These are phyloP conservation scores for Bombus terrestris DNA, from an alignment of 1,140 invertebrate genomes.

Conservation along the genomic window DNA sequence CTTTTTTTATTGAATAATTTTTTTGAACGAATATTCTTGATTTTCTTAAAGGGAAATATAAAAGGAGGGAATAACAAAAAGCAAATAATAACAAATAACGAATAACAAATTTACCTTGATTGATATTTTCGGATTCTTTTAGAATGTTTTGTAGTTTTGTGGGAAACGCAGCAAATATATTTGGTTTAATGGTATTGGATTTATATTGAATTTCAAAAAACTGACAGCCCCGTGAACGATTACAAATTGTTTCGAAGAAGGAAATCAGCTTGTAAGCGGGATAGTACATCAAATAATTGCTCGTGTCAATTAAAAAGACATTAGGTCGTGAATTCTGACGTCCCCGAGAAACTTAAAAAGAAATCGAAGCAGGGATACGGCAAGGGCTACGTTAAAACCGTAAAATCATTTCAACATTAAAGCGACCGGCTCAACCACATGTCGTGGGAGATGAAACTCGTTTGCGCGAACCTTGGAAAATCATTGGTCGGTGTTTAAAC, in stretches of 20 bases:
- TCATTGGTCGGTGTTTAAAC: constrained; percentile 46
- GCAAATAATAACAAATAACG: no score
- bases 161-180: no score
- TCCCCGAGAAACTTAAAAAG: background rate
- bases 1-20: no score
- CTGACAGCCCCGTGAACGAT: background rate
- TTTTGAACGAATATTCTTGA: no score
- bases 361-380: constrained; percentile 29
- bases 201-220: no score
- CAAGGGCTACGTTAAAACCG: constrained; percentile 8
- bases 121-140: no score
- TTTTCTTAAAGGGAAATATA: no score
- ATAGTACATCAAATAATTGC: background rate
- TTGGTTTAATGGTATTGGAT: no score
- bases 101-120: no score
- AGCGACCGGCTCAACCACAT: constrained; percentile 40
- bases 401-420: constrained; percentile 8
- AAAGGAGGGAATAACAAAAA: no score
- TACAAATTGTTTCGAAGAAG: background rate
- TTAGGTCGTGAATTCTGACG: background rate
- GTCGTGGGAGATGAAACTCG: constrained; percentile 22
- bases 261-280: background rate
- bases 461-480: constrained; percentile 45
- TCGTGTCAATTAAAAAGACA: constrained; percentile 2
- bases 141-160: no score